These are phyloP conservation scores for Timema cristinae DNA, from an alignment of 2,888 invertebrate genomes.

Conservation along the genomic window DNA sequence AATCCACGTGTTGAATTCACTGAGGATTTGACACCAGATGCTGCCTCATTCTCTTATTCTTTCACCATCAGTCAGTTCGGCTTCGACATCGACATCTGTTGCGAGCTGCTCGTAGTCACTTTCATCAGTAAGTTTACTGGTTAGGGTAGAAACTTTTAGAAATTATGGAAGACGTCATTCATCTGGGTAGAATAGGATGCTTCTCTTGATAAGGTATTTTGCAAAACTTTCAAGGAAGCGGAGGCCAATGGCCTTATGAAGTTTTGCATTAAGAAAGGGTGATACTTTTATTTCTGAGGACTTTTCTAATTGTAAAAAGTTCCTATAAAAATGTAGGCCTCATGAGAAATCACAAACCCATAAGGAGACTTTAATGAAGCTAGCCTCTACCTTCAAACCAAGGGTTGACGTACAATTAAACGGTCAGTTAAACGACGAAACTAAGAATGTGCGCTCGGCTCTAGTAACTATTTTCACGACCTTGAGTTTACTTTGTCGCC, in stretches of 20 bases:
- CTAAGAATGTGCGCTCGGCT: neutral
- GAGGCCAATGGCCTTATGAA: conserved; percentile 8
- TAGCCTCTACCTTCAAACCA: neutral
- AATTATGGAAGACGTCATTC: neutral
- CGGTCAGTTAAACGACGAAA: neutral
- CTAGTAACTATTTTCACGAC: conserved; percentile 5
- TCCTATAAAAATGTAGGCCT: neutral
- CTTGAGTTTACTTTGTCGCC: conserved; percentile 5
- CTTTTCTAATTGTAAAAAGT: conserved; percentile 11
- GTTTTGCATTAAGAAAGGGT: neutral
- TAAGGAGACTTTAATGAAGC: neutral
- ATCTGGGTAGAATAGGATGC: neutral
- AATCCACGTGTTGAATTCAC: conserved; percentile 3
- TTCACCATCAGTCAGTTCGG: neutral
- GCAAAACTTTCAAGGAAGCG: neutral
- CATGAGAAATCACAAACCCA: neutral
- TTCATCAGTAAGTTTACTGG: too few species aligned
- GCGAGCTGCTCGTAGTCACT: neutral
- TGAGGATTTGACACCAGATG: neutral
- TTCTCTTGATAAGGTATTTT: neutral
- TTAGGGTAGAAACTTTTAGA: neutral
- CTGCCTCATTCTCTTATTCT: neutral
- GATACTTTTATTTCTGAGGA: conserved; percentile 1
- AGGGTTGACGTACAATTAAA: too few species aligned
- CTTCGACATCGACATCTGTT: conserved; percentile 3